phyloP scores from a whole-genome alignment of 2,888 invertebrate species.

The Synergus itoensis region DNA sequence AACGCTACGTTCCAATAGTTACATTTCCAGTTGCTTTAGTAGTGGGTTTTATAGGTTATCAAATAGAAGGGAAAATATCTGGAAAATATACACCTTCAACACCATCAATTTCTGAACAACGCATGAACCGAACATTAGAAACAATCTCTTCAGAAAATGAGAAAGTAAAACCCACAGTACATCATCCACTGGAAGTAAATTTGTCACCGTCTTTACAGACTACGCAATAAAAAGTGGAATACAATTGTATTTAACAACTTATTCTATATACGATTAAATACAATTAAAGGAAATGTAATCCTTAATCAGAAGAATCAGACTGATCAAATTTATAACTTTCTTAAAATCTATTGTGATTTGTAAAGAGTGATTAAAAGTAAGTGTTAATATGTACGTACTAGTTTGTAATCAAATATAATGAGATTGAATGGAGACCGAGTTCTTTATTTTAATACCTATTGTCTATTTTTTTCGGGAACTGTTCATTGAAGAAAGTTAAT shows the following conservation, averaged over 20 bases:
- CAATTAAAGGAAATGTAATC: not conserved
- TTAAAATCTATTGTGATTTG: not conserved
- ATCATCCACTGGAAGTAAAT: conserved; percentile 74
- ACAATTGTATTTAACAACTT: not conserved
- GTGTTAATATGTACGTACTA: not conserved
- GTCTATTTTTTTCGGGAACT: too few species aligned
- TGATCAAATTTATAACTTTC: not conserved
- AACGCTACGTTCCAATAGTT: conserved; percentile 88
- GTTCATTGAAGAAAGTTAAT: not conserved
- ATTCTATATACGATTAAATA: not conserved
- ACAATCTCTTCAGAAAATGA: conserved; percentile 54
- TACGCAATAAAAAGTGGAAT: not conserved
- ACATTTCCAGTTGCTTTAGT: conserved; percentile 91
- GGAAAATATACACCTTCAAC: conserved; percentile 86
- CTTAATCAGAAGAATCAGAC: not conserved
- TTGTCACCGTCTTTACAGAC: conserved; percentile 71
- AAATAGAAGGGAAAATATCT: conserved; percentile 87
- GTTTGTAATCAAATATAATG: conserved; percentile 11
- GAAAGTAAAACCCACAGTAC: conserved; percentile 59
- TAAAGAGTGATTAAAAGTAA: not conserved
- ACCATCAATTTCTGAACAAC: conserved; percentile 70
- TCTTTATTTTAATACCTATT: not conserved
- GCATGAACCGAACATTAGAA: conserved; percentile 70
- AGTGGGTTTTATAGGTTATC: conserved; percentile 92
- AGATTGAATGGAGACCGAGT: not conserved